Evolutionary conservation across 2,888 invertebrate genomes (phyloP).

Genomic region (Cyaniris semiargus): DNA sequence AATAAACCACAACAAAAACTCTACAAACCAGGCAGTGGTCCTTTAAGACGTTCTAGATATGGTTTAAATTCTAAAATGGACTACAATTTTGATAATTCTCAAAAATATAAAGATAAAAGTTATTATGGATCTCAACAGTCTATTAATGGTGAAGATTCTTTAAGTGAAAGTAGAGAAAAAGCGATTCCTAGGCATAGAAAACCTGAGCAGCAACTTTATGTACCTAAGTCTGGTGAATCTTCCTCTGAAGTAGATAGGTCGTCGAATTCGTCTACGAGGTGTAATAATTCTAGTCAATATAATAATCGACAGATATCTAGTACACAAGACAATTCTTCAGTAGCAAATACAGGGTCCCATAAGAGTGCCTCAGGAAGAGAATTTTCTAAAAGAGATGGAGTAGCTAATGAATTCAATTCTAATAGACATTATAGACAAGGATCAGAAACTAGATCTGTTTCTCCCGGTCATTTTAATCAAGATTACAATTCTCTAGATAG

Average conservation of each 20-base stretch:
- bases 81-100: conserved; percentile 59
- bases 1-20: conserved; percentile 85
- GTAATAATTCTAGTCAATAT: conserved; percentile 72
- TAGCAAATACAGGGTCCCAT: conserved; percentile 57
- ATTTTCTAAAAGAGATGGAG: conserved; percentile 56
- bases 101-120: conserved; percentile 56
- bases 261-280: conserved; percentile 55
- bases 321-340: conserved; percentile 59
- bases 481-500: conserved; percentile 72
- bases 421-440: conserved; percentile 77
- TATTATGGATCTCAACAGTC: conserved; percentile 70
- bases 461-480: conserved; percentile 63
- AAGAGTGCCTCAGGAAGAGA: conserved; percentile 60
- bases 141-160: conserved; percentile 58
- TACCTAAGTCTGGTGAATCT: conserved; percentile 64
- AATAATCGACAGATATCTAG: conserved; percentile 62
- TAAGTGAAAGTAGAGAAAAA: conserved; percentile 54
- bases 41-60: conserved; percentile 84
- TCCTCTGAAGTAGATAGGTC: conserved; percentile 61
- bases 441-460: conserved; percentile 83
- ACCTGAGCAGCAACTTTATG: conserved; percentile 72
- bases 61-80: conserved; percentile 81
- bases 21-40: conserved; percentile 89
- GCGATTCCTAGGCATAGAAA: conserved; percentile 62
- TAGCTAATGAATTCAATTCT: conserved; percentile 65